Evolutionary conservation across 2,113 vertebrate genomes (phyloP).

Genomic region (Gadus chalcogrammus): DNA sequence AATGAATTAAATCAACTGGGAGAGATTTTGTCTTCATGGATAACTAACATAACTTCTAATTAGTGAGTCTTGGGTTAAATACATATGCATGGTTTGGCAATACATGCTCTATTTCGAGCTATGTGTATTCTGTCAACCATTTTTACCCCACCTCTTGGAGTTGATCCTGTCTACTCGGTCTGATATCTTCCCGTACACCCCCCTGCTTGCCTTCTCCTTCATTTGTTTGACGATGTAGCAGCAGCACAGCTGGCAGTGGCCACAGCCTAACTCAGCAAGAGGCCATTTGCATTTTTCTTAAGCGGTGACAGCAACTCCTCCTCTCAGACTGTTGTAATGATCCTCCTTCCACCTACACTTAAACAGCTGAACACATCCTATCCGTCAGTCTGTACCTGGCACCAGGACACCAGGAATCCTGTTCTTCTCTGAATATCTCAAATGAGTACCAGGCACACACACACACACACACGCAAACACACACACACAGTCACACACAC

Average conservation of each 20-base stretch:
- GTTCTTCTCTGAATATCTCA: no score
- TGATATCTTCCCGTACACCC: neutral
- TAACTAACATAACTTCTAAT: no score
- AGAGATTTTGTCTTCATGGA: no score
- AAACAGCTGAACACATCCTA: slow-evolving; percentile 7
- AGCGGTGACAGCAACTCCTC: neutral
- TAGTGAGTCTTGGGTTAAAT: no score
- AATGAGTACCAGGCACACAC: neutral
- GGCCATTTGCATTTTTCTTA: slow-evolving; percentile 10
- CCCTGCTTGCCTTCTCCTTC: neutral
- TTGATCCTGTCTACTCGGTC: slow-evolving; percentile 1
- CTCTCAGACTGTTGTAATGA: slow-evolving; percentile 7
- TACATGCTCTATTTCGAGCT: no score
- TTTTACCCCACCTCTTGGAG: neutral
- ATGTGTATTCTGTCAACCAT: neutral
- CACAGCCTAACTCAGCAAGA: neutral
- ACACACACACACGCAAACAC: neutral
- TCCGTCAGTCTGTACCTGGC: slow-evolving; percentile 2
- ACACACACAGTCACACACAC: neutral
- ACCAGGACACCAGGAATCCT: neutral
- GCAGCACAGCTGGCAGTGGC: neutral
- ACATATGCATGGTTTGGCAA: no score
- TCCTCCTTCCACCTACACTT: neutral
- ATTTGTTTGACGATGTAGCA: slow-evolving; percentile 6
- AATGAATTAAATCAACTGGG: no score